phyloP scores from a whole-genome alignment of 92 coral and sea anemone species.

The Palythoa heliodiscus region DNA sequence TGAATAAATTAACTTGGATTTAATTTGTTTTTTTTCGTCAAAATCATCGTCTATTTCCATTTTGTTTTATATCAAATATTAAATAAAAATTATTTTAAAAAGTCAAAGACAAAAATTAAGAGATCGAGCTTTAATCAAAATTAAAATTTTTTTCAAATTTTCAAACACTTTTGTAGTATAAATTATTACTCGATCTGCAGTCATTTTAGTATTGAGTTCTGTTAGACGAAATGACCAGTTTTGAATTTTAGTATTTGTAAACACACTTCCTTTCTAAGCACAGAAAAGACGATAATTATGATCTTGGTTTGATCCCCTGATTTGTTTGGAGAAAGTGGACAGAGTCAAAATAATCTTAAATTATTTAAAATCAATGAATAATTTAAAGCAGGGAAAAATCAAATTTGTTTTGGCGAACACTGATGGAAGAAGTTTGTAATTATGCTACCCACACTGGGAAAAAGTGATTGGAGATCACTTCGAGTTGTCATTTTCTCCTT shows the following conservation, averaged over 20 bases:
- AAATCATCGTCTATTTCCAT: neutral
- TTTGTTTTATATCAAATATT: neutral
- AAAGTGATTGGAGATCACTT: constrained; percentile 5
- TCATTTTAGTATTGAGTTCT: neutral
- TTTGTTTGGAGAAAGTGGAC: neutral
- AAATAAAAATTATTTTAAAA: neutral
- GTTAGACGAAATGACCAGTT: constrained; percentile 2
- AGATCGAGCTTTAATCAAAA: neutral
- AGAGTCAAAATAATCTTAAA: neutral
- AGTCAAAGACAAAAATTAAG: neutral
- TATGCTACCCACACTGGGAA: neutral
- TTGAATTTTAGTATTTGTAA: constrained; percentile 3
- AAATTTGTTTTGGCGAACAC: neutral
- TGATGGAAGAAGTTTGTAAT: neutral
- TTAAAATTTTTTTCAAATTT: neutral
- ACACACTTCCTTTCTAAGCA: neutral
- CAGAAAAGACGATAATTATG: neutral
- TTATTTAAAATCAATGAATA: neutral
- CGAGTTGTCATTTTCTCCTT: constrained; percentile 17
- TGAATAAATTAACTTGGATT: neutral
- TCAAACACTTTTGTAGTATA: neutral
- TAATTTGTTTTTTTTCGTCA: neutral
- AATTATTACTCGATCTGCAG: neutral
- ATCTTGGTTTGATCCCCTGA: constrained; percentile 12
- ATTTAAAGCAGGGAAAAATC: neutral